A percentile compares a stretch with the other conserved stretches of the same genome.
Evolutionary conservation across 1,140 invertebrate genomes (phyloP).

Genomic region (Latrodectus geometricus): DNA sequence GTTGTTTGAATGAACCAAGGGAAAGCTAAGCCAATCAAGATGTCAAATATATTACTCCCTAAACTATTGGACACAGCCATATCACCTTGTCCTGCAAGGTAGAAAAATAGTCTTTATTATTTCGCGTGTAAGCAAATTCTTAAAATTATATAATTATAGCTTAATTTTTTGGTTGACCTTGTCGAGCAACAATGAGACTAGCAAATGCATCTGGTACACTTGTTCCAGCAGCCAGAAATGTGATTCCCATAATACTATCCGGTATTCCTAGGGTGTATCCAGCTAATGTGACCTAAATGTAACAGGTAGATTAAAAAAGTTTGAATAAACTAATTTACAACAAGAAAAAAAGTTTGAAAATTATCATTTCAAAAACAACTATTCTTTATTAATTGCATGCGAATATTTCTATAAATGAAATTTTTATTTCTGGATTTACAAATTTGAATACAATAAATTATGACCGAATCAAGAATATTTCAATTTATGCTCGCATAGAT

Average conservation of each 20-base stretch:
- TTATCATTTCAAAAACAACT: background rate
- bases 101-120: background rate
- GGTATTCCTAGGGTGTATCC: slow-evolving; percentile 67
- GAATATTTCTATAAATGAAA: no score
- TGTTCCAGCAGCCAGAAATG: slow-evolving; percentile 71
- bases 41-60: slow-evolving; percentile 75
- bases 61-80: slow-evolving; percentile 75
- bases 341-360: background rate
- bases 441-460: no score
- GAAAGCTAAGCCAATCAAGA: slow-evolving; percentile 72
- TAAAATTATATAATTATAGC: no score
- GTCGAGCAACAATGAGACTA: slow-evolving; percentile 64
- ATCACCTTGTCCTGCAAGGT: slow-evolving; percentile 71
- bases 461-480: no score
- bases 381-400: background rate
- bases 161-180: slow-evolving; percentile 45
- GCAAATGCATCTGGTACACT: slow-evolving; percentile 71
- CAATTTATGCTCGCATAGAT: no score
- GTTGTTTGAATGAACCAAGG: slow-evolving; percentile 72
- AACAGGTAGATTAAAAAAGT: slow-evolving; percentile 1
- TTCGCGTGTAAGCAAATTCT: no score
- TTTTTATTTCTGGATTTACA: no score
- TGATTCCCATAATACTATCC: slow-evolving; percentile 71
- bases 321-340: background rate
- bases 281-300: slow-evolving; percentile 64